Base-by-base conservation (phyloP, 2,888 invertebrate genomes). In the Acrocera orbiculus region DNA sequence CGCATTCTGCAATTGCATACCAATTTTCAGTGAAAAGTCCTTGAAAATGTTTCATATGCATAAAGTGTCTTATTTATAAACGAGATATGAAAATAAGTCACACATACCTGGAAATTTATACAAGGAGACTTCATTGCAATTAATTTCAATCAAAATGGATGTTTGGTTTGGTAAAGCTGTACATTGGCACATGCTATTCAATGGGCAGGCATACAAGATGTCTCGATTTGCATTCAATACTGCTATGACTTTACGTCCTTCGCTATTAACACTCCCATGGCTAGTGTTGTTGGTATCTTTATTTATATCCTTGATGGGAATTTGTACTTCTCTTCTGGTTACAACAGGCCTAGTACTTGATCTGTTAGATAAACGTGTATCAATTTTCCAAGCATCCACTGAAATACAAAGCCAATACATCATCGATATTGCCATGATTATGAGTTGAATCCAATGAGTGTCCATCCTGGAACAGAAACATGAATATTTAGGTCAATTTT, bases 21-120 rank as follows among this genome's bases (percentile, higher is more conserved):
- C n/a, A n/a, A n/a, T n/a, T n/a, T n/a, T n/a, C n/a, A n/a, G n/a
- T n/a, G n/a, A n/a, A n/a, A n/a, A n/a, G n/a, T n/a, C n/a, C n/a
- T n/a, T n/a, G n/a, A n/a, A n/a, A n/a, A n/a, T n/a, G n/a, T n/a
- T 16, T 22, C 16, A 15, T 10, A 22, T 14, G 27, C 19, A 16
- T 16, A 33, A 15, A 33, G 17, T 15, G 11, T 25, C 10, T 8
- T 15, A 27, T 15, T 27, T 19, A 28, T 8, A 27, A 7, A n/a
- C n/a, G 13, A 27, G 20, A 11, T 7, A 4, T 25, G 11, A 32
- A n/a, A 8, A 29, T 32, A 27, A 32, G 29, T 14, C 9, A 26
- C 30, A 47, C 57, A 56, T 46, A 61, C 61, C 61, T 48, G 61
- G 61, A 54, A 59, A 59, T 50, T 61, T 61, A 49, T 58, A 61